Evolutionary conservation across 2,113 vertebrate genomes (phyloP), one percentile per base, ranked within the genome.

Genomic region (Tetrax tetrax): DNA sequence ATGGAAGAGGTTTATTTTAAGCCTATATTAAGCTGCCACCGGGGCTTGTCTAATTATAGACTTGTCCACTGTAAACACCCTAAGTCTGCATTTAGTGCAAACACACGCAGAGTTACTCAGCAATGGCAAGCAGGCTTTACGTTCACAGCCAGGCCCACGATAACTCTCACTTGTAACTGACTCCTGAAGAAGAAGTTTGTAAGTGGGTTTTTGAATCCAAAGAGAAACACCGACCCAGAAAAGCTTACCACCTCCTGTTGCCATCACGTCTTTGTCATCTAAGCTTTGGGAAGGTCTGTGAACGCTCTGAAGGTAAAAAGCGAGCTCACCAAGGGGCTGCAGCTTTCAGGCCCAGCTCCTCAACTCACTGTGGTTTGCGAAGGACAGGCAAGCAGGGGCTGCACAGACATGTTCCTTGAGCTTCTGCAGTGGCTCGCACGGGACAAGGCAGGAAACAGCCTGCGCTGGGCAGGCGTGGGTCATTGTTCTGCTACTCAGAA

Each of bases 1-100:
- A 48, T 28, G 21, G 38, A 75, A 75, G 47, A 35, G 24, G 19
- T 85, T 82, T 96, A 92, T 96, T 97, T 97, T 94, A 93, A 94
- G 81, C 20, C 48, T 20, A 17, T 35, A 57, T 79, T 85, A 96
- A 91, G 93, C 61, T 94, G 83, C 89, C 74, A 95, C 41, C 48
- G 48, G 61, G 27, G 24, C 87, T 82, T 71, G 38, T 57, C 93
- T 89, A 97, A 96, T 91, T 87, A 96, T 87, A 97, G 93, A 89
- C 82, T 75, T 79, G 74, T 48, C 56, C 87, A 84, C 87, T 71
- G 77, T 82, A 93, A 95, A 96, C 86, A 93, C 59, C 72, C 85
- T 95, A 77, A 93, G 65, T 89, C 69, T 93, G 87, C 93, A 76
- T 89, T 91, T 89, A 84, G 35, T 82, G 65, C 83, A 47, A 83